Conservation (phyloP, 2,888 invertebrate species). For the Thumatha senex region DNA sequence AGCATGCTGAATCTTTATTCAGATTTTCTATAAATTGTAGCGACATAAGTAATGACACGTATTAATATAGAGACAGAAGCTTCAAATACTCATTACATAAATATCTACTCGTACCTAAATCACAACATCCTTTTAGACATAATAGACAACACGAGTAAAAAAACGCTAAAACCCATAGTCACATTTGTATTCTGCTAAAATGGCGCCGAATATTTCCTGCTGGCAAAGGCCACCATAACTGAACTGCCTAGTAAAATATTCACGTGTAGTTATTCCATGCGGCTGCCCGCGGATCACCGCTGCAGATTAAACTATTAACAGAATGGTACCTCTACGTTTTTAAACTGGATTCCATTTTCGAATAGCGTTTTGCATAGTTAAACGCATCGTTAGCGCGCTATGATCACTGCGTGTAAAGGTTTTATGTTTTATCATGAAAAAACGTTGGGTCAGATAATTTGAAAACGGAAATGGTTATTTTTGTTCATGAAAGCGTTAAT, state of each 20-base stretch:
- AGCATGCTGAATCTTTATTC: too few relatives aligned
- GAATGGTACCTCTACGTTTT: slow-evolving; percentile 53
- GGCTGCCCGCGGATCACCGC: slow-evolving; percentile 57
- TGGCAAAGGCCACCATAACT: slow-evolving; percentile 31
- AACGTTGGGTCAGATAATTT: slow-evolving; percentile 18
- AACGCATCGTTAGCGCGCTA: slow-evolving; percentile 38
- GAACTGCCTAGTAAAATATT: slow-evolving; percentile 60
- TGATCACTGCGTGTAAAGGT: slow-evolving; percentile 30
- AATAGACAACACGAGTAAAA: too few relatives aligned
- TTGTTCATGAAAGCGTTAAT: background rate
- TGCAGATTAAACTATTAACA: slow-evolving; percentile 78
- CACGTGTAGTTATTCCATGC: slow-evolving; percentile 61
- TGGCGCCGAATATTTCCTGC: slow-evolving; percentile 11
- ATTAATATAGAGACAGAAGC: too few relatives aligned
- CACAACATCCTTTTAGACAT: background rate
- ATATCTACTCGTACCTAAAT: too few relatives aligned
- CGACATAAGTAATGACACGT: too few relatives aligned
- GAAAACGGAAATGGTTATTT: slow-evolving; percentile 1
- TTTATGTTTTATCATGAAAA: slow-evolving; percentile 24
- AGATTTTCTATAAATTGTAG: too few relatives aligned
- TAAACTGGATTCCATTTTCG: slow-evolving; percentile 39
- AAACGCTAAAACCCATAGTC: background rate
- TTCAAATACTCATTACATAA: too few relatives aligned
- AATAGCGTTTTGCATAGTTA: slow-evolving; percentile 52
- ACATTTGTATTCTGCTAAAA: slow-evolving; percentile 17